Evolutionary conservation across 2,888 invertebrate genomes (phyloP), one percentile per base, ranked within the genome.

Genomic region (Hyppa rectilinea): DNA sequence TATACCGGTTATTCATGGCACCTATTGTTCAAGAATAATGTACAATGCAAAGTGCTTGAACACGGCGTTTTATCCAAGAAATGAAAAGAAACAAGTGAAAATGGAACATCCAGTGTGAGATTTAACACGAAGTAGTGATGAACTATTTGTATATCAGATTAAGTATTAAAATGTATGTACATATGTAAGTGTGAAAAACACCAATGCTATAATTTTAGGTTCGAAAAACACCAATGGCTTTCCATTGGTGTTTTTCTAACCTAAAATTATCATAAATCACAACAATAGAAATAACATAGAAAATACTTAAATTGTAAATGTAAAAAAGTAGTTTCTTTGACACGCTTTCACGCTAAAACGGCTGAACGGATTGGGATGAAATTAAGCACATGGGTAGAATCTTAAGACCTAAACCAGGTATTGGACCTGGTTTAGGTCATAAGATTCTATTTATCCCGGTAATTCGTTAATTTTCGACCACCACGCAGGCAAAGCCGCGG

Each of bases 1-100:
- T 59, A 38, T 73, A 83, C 68, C 36, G 40, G 63, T 69, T 73
- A 71, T 73, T 78, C 49, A 53, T 71, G 55, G 47, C 59, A 62
- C 23, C 67, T 58, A 71, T 81, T 83, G 75, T 81, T 76, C 56
- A 62, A 50, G 40, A 71, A 78, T 73, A 80, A 80, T 75, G 70
- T 78, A 80, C 64, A 77, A 80, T 73, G 63, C 61, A 73, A 75
- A 75, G 62, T 53, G 62, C 65, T 71, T 65, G 67, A 78, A 75
- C 65, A 43, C 65, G 23, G 26, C 29, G 45, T 70, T 80, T 78
- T 75, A 68, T 60, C 31, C 31, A 20, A 59, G 29, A 47, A 67
- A 71, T 52, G 52, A 77, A 82, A 83, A 68, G 66, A 65, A 76
- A 45, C 29, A 36, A 49, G 26, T 20, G 20, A 40, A 45, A 69